Evolutionary conservation across 2,113 vertebrate genomes (phyloP).

Genomic region (Oxygymnocypris stewartii): DNA sequence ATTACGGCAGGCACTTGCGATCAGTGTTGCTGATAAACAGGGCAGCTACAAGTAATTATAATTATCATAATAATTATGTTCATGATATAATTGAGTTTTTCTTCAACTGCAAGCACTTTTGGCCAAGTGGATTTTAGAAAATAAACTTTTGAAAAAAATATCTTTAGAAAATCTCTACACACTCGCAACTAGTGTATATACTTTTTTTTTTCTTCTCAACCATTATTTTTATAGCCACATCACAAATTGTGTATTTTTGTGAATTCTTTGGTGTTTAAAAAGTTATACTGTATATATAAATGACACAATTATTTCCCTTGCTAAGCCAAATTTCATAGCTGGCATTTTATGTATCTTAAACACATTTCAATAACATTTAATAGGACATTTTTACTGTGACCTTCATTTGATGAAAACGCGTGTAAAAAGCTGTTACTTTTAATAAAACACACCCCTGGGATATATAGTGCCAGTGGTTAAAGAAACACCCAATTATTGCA

Average conservation of each 20-base stretch:
- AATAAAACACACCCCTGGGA: neutral
- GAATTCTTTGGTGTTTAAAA: no score
- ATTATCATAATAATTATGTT: conserved; percentile 23
- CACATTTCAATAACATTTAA: neutral
- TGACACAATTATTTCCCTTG: neutral
- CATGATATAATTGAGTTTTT: neutral
- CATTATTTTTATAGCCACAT: neutral
- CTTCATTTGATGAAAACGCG: neutral
- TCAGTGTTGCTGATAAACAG: conserved; percentile 7
- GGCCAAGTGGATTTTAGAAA: neutral
- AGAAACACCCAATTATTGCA: neutral
- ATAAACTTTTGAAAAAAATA: neutral
- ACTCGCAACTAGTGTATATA: neutral
- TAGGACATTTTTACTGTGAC: conserved; percentile 1
- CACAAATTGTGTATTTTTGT: neutral
- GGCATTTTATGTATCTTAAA: neutral
- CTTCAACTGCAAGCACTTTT: neutral
- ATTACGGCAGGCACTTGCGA: neutral
- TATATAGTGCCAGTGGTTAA: neutral
- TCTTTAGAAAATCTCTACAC: neutral
- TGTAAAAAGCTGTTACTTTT: neutral
- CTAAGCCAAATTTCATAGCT: neutral
- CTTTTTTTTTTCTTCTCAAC: neutral
- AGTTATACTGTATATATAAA: no score
- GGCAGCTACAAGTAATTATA: conserved; percentile 24